Evolutionary conservation across 2,113 vertebrate species (phyloP), one percentile per base, ranked within the genome.

Genomic region (Sceloporus tristichus): DNA sequence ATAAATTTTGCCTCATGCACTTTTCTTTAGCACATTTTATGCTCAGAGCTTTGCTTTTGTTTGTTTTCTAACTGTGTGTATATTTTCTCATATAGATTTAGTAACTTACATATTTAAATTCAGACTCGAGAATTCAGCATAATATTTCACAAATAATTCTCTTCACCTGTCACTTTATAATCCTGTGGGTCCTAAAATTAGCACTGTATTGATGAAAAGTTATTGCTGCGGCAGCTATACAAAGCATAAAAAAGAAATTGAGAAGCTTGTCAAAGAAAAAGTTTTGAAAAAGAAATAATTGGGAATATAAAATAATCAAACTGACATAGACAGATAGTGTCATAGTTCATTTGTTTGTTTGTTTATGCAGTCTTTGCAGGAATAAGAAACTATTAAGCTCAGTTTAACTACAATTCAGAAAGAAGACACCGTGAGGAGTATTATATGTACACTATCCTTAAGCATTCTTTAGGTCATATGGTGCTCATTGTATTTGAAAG

Each of bases 61-160:
- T 85, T 92, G 29, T 82, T 91, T 91, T 71, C 86, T 81, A 85
- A 79, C 65, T 65, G 13, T 91, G 89, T 93, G 91, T 90, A 94
- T 92, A 91, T 90, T 92, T 92, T 23, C 76, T 84, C 0, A 0
- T 90, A 78, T 84, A 90, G 48, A 92, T 89, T 93, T 92, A 91
- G 65, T 87, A 87, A 86, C 40, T 78, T 18, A 29, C 71, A 84
- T 89, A 87, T 92, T 92, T 29, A 83, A 92, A 93, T 93, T 84
- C 68, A 89, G 84, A 85, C 10, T 86, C 85, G 85, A 86, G 91
- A 91, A 88, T 93, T 91, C 65, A 86, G 14, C 79, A 71, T 87
- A 79, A 90, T 1, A 75, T 73, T 91, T 80, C 65, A 84, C 29
- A 54, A 92, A 92, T 48, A 85, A 75, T 83, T 82, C 85, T 90